Conservation (phyloP, 1,140 invertebrate species). For the Epicauta chinensis region DNA sequence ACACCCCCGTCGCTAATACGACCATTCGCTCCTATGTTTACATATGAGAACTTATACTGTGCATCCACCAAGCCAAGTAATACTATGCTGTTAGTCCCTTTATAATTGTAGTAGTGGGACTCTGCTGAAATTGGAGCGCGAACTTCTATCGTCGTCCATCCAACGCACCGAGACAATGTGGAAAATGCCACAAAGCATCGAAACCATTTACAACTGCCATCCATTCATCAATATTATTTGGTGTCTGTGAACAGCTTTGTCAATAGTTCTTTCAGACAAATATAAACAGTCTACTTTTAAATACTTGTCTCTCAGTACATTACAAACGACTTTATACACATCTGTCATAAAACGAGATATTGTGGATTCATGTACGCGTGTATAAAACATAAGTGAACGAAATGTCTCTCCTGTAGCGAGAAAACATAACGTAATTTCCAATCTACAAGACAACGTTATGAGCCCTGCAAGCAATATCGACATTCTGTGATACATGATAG, state of each 20-base stretch:
- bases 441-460: background rate
- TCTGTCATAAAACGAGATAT: constrained; percentile 6
- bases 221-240: constrained; percentile 16
- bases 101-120: constrained; percentile 35
- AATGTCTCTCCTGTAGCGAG: constrained; percentile 27
- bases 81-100: constrained; percentile 20
- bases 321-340: background rate
- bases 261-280: background rate
- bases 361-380: constrained; percentile 3
- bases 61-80: constrained; percentile 36
- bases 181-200: constrained; percentile 38
- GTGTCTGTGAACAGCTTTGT: background rate
- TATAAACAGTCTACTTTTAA: background rate
- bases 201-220: constrained; percentile 29
- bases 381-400: constrained; percentile 6
- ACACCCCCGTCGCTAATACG: constrained; percentile 35
- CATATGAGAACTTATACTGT: constrained; percentile 35
- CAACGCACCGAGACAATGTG: constrained; percentile 43
- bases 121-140: constrained; percentile 34
- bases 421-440: constrained; percentile 27
- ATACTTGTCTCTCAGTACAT: background rate
- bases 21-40: constrained; percentile 35
- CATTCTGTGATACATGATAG: background rate
- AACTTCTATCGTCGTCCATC: constrained; percentile 45
- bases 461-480: background rate